Evolutionary conservation across 2,113 vertebrate genomes (phyloP).

Genomic region (Rhea americana): DNA sequence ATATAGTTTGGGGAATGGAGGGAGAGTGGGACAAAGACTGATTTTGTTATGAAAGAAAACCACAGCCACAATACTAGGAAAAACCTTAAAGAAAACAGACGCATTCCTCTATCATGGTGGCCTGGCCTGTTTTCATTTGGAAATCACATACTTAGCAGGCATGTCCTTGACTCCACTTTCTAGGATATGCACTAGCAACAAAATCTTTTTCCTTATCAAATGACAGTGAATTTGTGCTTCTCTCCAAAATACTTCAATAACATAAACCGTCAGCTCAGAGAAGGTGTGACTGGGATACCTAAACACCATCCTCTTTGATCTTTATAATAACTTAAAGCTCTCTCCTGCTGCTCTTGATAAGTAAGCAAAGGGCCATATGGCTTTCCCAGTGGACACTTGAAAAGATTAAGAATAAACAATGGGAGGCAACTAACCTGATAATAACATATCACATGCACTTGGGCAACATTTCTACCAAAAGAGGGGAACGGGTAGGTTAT

Average conservation of each 20-base stretch:
- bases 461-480: not conserved
- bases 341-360: not conserved
- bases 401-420: not conserved
- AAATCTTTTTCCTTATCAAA: conserved; percentile 7
- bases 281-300: not conserved
- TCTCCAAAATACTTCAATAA: conserved; percentile 4
- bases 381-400: not conserved
- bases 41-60: not conserved
- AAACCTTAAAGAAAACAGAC: not conserved
- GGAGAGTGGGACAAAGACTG: not conserved
- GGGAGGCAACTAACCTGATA: not conserved
- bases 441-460: not conserved
- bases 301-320: not conserved
- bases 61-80: not conserved
- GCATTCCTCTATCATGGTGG: not conserved
- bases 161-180: not conserved
- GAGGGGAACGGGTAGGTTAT: not conserved
- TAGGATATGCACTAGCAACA: not conserved
- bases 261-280: not conserved
- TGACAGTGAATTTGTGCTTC: conserved; percentile 2
- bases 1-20: not conserved
- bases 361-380: not conserved
- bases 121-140: not conserved
- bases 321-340: conserved; percentile 1
- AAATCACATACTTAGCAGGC: not conserved